Conservation (phyloP, 1,140 invertebrate genomes). For the Spodoptera litura region DNA sequence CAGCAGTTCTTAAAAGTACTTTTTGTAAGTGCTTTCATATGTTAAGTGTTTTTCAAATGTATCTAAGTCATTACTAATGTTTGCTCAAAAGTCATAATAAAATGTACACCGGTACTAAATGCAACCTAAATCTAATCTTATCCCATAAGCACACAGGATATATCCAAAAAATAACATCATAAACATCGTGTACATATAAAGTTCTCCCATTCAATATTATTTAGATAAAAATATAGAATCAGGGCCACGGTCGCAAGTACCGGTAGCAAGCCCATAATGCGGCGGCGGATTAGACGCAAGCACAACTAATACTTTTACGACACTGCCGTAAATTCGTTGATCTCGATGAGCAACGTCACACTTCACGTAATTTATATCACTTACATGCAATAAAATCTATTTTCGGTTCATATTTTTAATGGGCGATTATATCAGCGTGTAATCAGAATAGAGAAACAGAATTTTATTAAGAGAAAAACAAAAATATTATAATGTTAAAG, state of each 20-base stretch:
- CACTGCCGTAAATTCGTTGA: constrained; percentile 70
- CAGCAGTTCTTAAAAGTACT: neutral
- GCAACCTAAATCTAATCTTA: neutral
- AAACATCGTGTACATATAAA: constrained; percentile 13
- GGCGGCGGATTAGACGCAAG: constrained; percentile 65
- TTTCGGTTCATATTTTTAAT: constrained; percentile 54
- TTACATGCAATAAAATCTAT: constrained; percentile 60
- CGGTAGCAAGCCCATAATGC: constrained; percentile 70
- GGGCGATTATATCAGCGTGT: constrained; percentile 22
- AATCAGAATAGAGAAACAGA: neutral
- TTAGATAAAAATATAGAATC: constrained; percentile 66
- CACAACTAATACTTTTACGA: constrained; percentile 75
- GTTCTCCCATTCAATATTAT: constrained; percentile 38
- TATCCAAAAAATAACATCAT: neutral
- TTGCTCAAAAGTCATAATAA: too few relatives aligned
- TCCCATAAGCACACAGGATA: neutral
- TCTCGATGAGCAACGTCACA: constrained; percentile 67
- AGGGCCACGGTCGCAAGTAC: constrained; percentile 54
- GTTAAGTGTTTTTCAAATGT: too few relatives aligned
- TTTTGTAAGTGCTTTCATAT: neutral
- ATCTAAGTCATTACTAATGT: too few relatives aligned
- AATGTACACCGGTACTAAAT: too few relatives aligned
- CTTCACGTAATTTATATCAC: constrained; percentile 64
- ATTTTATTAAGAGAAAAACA: neutral
- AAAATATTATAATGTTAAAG: neutral